phyloP scores from a whole-genome alignment of 2,113 vertebrate species.

The Geococcyx californianus region DNA sequence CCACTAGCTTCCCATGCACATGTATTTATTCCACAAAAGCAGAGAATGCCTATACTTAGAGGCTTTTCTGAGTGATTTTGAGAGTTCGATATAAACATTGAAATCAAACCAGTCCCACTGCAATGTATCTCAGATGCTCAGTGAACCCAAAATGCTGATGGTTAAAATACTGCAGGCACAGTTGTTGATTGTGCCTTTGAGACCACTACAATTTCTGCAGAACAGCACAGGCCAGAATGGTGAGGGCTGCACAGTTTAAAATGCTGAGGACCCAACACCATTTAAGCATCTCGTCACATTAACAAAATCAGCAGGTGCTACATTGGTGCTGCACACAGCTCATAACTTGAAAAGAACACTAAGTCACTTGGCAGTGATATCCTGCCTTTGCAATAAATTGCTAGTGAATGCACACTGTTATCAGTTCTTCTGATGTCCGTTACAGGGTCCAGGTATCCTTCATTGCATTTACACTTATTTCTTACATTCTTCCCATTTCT shows the following conservation, averaged over 20 bases:
- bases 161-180: not conserved
- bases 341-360: not conserved
- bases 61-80: not conserved
- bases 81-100: not conserved
- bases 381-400: not conserved
- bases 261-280: not conserved
- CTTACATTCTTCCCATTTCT: not conserved
- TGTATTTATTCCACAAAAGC: not conserved
- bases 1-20: not conserved
- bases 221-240: rapidly evolving
- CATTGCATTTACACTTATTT: not conserved
- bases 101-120: not conserved
- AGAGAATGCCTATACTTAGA: not conserved
- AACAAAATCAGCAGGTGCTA: not conserved
- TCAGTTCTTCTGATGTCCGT: not conserved
- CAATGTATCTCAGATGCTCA: not conserved
- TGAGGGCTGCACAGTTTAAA: not conserved
- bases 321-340: not conserved
- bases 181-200: not conserved
- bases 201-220: not conserved
- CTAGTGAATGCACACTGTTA: not conserved
- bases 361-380: not conserved
- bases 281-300: not conserved
- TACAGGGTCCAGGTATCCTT: not conserved
- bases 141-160: not conserved